Percentiles rank a stretch among this genome's conserved stretches.
phyloP scores from a whole-genome alignment of 2,113 vertebrate genomes.

The Neolamprologus devosi region DNA sequence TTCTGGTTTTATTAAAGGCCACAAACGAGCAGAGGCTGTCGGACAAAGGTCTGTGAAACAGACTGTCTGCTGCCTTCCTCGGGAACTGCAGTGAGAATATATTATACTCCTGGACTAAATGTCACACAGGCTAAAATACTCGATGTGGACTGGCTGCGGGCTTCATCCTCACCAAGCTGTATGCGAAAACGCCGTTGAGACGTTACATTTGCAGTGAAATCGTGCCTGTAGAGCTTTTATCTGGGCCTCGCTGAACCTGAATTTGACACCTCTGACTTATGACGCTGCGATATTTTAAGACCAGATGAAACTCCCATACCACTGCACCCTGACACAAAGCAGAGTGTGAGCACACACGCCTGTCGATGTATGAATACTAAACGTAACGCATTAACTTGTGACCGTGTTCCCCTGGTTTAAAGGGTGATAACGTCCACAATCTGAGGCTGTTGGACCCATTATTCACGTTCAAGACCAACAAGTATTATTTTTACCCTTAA shows the following conservation, averaged over 20 bases:
- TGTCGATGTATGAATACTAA: background rate
- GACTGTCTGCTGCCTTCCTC: background rate
- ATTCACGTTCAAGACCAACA: background rate
- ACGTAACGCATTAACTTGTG: background rate
- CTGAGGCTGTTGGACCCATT: rapidly evolving
- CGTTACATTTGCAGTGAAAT: background rate
- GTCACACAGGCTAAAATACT: background rate
- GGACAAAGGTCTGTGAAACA: background rate
- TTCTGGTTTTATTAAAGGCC: background rate
- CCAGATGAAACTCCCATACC: background rate
- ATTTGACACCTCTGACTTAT: background rate
- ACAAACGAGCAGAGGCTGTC: background rate
- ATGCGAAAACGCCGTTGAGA: background rate
- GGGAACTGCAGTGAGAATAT: background rate
- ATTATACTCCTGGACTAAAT: background rate
- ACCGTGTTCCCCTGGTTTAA: background rate
- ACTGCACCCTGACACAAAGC: background rate
- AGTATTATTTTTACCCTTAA: background rate
- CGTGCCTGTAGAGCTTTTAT: rapidly evolving
- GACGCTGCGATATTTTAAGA: background rate
- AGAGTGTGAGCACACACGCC: background rate
- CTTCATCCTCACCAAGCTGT: background rate
- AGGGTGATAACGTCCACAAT: rapidly evolving
- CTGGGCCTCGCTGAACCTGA: background rate
- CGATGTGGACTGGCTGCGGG: background rate